Evolutionary conservation across 35 echinoderm and acorn worm genomes (phyloP).

Genomic region (Stichopus chloronotus): DNA sequence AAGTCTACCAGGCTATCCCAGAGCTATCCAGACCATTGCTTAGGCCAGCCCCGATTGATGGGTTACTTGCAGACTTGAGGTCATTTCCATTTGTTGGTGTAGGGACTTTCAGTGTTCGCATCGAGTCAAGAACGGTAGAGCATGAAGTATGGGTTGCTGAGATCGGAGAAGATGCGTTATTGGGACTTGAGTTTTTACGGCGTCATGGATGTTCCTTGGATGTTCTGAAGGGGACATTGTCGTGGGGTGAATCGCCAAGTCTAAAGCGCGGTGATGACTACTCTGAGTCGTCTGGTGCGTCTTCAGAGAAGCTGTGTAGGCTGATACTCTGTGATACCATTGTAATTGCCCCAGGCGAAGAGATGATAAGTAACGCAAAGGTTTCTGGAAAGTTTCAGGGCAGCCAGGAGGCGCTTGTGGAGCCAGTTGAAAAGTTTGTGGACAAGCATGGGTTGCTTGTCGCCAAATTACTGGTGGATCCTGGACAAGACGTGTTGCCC

Average conservation of each 20-base stretch:
- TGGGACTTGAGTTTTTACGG: slow-evolving; percentile 37
- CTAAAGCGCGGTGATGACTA: neutral
- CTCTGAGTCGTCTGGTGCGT: neutral
- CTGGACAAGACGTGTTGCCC: neutral
- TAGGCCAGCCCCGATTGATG: neutral
- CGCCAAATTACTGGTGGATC: slow-evolving; percentile 37
- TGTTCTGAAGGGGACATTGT: neutral
- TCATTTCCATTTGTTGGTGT: neutral
- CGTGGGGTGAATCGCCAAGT: neutral
- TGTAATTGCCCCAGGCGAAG: neutral
- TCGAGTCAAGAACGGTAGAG: slow-evolving; percentile 49
- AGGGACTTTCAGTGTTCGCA: slow-evolving; percentile 23
- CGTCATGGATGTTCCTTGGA: slow-evolving; percentile 15
- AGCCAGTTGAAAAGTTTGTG: slow-evolving; percentile 26
- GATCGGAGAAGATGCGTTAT: slow-evolving; percentile 35
- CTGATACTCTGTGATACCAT: slow-evolving; percentile 3
- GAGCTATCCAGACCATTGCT: neutral
- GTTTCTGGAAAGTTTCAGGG: neutral
- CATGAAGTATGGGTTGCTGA: slow-evolving; percentile 72
- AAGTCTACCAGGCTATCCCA: neutral
- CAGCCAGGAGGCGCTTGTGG: slow-evolving; percentile 2
- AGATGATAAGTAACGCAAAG: neutral
- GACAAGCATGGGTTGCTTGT: slow-evolving; percentile 30
- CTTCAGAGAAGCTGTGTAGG: neutral
- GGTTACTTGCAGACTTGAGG: neutral